These are phyloP conservation scores for Corythornis vintsioides DNA, from an alignment of 2,113 vertebrate species.

Conservation along the genomic window DNA sequence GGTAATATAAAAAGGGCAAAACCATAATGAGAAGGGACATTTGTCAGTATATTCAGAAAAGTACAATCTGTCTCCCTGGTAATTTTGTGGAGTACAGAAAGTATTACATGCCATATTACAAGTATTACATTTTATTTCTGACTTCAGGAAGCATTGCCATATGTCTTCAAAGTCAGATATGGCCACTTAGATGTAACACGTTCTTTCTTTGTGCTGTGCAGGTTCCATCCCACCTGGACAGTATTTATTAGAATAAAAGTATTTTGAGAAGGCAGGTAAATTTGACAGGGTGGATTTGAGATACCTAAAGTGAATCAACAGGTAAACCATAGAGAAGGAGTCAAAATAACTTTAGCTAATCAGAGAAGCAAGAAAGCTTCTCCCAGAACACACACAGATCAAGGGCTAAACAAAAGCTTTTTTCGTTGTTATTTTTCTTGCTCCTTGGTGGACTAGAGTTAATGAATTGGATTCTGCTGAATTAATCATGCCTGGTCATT, in stretches of 20 bases:
- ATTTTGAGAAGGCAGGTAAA: neutral
- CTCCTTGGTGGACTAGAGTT: neutral
- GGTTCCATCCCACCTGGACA: neutral
- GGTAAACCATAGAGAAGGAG: neutral
- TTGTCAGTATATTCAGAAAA: conserved; percentile 68
- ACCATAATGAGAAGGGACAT: conserved; percentile 57
- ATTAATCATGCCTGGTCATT: neutral
- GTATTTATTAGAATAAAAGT: neutral
- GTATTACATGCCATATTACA: conserved; percentile 66
- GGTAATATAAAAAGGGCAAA: conserved; percentile 63
- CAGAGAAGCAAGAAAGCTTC: neutral
- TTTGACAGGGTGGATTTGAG: neutral
- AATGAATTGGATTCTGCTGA: neutral
- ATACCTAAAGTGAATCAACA: neutral
- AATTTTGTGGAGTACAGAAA: conserved; percentile 67
- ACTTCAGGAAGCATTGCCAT: conserved; percentile 70
- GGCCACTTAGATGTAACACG: conserved; percentile 60
- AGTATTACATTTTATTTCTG: conserved; percentile 63
- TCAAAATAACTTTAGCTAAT: neutral
- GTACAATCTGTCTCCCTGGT: conserved; percentile 62
- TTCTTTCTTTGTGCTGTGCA: conserved; percentile 35
- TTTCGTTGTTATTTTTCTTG: neutral
- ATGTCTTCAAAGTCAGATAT: conserved; percentile 67
- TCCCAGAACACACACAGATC: neutral
- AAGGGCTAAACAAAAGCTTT: neutral